Evolutionary conservation across 2,888 invertebrate species (phyloP), one percentile per base, ranked within the genome.

Genomic region (Notocelia uddmanniana): DNA sequence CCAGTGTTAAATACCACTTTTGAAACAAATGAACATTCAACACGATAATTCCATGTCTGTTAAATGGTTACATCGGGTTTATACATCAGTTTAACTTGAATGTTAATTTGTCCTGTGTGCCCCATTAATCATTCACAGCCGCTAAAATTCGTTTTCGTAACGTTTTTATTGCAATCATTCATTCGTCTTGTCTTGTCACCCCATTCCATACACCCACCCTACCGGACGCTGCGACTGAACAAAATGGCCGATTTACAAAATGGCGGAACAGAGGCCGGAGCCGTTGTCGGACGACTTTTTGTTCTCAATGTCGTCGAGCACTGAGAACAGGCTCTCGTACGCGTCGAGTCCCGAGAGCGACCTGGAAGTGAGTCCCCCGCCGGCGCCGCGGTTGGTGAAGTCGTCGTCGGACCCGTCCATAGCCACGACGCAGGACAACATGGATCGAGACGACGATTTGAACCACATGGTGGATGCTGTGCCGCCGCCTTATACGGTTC

Each of bases 201-300:
- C 92, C 90, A 91, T 93, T 93, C 93, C 93, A 92, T 92, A 91
- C 74, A 91, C 91, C 92, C 82, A 89, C 90, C 92, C 87, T 83
- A 85, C 84, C 85, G 87, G 92, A 89, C 87, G 83, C 80, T 80
- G 91, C 87, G 83, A 86, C 81, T 37, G 34, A 79, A 81, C 78
- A 80, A 82, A 84, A 83, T 80, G 82, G 81, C 79, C 76, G 78
- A 77, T 69, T 67, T 48, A 76, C 84, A 83, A 87, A 83, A 84
- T 84, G 86, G 84, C 74, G 45, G 58, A 93, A 89, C 95, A 98
- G 98, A 98, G 98, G 89, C 98, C 98, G 89, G 98, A 99, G 94
- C 97, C 98, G 89, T 95, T 99, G 89, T 98, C 98, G 84, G 99
- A 99, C 94, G 99, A 99, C 95, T 98, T 99, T 96, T 96, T 99